These are phyloP conservation scores for Serripes groenlandicus DNA, from an alignment of 2,888 invertebrate species.

Conservation along the genomic window DNA sequence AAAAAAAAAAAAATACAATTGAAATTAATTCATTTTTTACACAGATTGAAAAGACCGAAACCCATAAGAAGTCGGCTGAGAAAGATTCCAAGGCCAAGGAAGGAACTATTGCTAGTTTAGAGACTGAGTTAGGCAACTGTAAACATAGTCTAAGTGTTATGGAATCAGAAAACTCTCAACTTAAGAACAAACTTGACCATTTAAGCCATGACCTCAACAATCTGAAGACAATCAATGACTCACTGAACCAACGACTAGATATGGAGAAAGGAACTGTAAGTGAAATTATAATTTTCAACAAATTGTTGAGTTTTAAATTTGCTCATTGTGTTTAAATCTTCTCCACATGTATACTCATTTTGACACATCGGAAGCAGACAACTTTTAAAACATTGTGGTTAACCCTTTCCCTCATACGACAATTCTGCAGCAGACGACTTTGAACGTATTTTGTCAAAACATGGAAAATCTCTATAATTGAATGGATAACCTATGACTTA, in stretches of 20 bases:
- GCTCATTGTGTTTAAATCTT: too few relatives aligned
- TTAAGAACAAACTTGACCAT: conserved; percentile 71
- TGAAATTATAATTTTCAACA: too few relatives aligned
- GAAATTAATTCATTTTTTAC: not conserved
- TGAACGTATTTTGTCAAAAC: too few relatives aligned
- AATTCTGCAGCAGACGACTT: too few relatives aligned
- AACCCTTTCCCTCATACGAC: too few relatives aligned
- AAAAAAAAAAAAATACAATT: not conserved
- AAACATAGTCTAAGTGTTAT: conserved; percentile 60
- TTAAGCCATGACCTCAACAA: conserved; percentile 75
- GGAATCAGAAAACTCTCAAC: conserved; percentile 72
- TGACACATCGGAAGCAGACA: too few relatives aligned
- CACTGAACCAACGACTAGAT: conserved; percentile 72
- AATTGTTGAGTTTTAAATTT: too few relatives aligned
- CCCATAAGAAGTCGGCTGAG: conserved; percentile 61
- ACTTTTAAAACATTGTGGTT: too few relatives aligned
- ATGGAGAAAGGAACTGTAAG: conserved; percentile 23
- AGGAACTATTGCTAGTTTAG: conserved; percentile 68
- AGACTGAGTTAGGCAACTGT: conserved; percentile 70
- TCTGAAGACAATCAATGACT: conserved; percentile 70
- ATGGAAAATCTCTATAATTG: too few relatives aligned
- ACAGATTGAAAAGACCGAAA: conserved; percentile 76
- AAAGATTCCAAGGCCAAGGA: conserved; percentile 74
- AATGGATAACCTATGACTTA: too few relatives aligned
- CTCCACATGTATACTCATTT: too few relatives aligned